Conservation (phyloP, 2,888 invertebrate genomes). For the Keiferia lycopersicella region DNA sequence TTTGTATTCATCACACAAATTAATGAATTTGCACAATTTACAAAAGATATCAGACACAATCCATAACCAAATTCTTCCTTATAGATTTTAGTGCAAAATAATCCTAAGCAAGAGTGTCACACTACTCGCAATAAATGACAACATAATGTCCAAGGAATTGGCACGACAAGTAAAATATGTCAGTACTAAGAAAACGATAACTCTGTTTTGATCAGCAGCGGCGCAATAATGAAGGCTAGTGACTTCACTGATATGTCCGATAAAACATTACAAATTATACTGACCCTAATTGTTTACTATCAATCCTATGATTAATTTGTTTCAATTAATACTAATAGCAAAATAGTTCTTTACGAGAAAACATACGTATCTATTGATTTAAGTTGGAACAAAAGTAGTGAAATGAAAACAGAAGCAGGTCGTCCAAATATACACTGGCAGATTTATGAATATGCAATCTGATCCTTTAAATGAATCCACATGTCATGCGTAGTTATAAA, state of each 20-base stretch:
- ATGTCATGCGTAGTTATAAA: too few relatives aligned
- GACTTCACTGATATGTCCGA: constrained; percentile 44
- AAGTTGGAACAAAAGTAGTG: not conserved
- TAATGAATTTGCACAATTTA: not conserved
- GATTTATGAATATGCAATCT: not conserved
- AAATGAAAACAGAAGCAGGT: not conserved
- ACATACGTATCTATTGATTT: too few relatives aligned
- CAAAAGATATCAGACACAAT: not conserved
- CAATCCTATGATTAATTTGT: constrained; percentile 37
- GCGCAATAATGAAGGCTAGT: constrained; percentile 51
- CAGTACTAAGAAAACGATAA: constrained; percentile 2
- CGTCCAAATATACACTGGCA: not conserved
- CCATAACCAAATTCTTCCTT: too few relatives aligned
- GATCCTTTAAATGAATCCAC: not conserved
- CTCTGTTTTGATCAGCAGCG: constrained; percentile 44
- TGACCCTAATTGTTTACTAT: constrained; percentile 55
- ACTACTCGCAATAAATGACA: too few relatives aligned
- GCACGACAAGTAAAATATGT: not conserved
- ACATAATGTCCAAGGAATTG: not conserved
- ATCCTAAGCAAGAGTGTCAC: too few relatives aligned
- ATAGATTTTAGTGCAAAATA: too few relatives aligned
- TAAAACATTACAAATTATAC: constrained; percentile 42
- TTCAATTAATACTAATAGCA: constrained; percentile 31
- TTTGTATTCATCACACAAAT: too few relatives aligned
- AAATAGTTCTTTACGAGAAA: too few relatives aligned